These are phyloP conservation scores for Neoarius graeffei DNA, from an alignment of 2,113 vertebrate genomes.

Conservation along the genomic window DNA sequence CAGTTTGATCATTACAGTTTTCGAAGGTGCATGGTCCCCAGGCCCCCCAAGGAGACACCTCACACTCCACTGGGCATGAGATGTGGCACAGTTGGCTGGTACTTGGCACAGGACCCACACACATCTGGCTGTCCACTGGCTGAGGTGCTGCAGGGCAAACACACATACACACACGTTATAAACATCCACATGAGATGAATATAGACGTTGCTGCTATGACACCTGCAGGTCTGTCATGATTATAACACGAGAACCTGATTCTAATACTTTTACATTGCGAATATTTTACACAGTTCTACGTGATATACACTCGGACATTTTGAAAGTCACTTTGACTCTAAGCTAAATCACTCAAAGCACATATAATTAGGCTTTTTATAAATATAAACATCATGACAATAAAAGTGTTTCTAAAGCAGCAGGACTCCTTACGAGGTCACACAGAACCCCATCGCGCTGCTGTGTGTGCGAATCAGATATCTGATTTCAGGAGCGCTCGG, in stretches of 20 bases:
- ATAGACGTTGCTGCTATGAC: no score
- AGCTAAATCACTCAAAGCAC: background rate
- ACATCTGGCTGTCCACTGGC: slow-evolving; percentile 83
- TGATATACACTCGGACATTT: background rate
- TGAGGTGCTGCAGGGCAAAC: slow-evolving; percentile 76
- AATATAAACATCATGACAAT: background rate
- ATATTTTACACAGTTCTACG: background rate
- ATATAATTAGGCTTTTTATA: background rate
- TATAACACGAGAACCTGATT: background rate
- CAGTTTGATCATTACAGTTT: slow-evolving; percentile 87
- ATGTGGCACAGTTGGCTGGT: slow-evolving; percentile 92
- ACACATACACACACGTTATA: slow-evolving; percentile 11
- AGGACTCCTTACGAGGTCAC: background rate
- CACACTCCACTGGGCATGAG: slow-evolving; percentile 88
- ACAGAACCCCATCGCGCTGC: background rate
- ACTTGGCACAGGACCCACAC: slow-evolving; percentile 78
- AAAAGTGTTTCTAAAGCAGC: background rate
- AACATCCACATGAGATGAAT: background rate
- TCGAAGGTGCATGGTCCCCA: slow-evolving; percentile 98
- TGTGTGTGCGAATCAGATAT: background rate
- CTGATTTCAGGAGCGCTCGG: slow-evolving; percentile 23
- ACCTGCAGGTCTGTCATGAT: background rate
- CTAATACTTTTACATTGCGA: background rate
- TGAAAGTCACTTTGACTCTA: background rate
- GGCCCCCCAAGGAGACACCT: slow-evolving; percentile 89